A percentile compares a stretch with the other conserved stretches of the same genome.
Evolutionary conservation across 2,888 invertebrate species (phyloP).

Genomic region (Cremastobaeus sp.): DNA sequence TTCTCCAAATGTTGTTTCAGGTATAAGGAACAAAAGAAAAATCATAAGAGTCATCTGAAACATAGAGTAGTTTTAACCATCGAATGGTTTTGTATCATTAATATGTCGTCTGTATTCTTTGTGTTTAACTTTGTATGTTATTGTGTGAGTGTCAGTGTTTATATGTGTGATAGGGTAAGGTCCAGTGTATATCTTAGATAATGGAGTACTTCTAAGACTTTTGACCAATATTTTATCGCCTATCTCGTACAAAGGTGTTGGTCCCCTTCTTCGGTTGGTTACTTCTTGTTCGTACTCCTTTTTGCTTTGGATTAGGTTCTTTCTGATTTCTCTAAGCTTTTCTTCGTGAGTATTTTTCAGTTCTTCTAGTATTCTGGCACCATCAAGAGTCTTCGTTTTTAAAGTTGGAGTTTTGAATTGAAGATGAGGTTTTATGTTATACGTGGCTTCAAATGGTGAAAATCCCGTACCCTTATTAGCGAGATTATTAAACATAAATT

Average conservation of each 20-base stretch:
- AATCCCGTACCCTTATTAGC: not conserved
- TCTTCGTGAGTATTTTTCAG: constrained; percentile 2
- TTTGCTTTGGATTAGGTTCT: constrained; percentile 4
- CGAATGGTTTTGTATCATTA: constrained; percentile 17
- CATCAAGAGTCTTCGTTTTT: constrained; percentile 1
- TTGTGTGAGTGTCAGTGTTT: constrained; percentile 11
- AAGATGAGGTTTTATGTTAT: constrained; percentile 6
- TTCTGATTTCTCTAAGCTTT: constrained; percentile 6
- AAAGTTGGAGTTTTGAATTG: not conserved
- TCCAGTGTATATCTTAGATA: constrained; percentile 8
- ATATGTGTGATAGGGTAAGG: constrained; percentile 11
- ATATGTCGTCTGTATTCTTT: constrained; percentile 1
- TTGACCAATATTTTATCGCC: not conserved
- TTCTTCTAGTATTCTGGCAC: constrained; percentile 3
- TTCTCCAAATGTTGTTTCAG: no score
- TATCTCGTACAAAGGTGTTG: constrained; percentile 1
- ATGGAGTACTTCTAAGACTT: constrained; percentile 1
- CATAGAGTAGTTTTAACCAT: not conserved
- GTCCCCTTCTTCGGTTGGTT: constrained; percentile 4
- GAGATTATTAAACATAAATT: constrained; percentile 7
- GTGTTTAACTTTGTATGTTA: constrained; percentile 10
- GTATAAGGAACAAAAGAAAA: constrained; percentile 1
- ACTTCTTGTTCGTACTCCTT: constrained; percentile 8
- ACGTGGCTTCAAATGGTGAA: constrained; percentile 1
- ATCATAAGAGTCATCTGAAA: constrained; percentile 1